Evolutionary conservation across 1,140 invertebrate species (phyloP).

Genomic region (Hestina assimilis): DNA sequence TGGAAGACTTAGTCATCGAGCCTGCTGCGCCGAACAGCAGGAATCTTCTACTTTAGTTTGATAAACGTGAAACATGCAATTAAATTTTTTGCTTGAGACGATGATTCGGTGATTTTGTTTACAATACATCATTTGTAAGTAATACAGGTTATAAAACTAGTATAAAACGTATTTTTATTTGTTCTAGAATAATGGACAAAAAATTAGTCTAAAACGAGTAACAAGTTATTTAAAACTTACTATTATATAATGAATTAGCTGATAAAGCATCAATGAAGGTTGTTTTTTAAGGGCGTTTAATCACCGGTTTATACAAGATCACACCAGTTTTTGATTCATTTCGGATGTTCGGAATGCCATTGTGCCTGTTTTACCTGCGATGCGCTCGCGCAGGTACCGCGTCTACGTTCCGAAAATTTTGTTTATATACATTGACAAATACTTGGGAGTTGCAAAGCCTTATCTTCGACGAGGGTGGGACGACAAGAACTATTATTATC

Average conservation of each 20-base stretch:
- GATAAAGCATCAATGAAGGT: neutral
- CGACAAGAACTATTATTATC: neutral
- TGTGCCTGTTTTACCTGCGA: constrained; percentile 60
- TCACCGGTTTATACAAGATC: constrained; percentile 10
- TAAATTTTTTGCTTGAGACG: constrained; percentile 7
- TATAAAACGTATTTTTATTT: too few species aligned
- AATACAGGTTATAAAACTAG: too few species aligned
- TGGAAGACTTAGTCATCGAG: constrained; percentile 33
- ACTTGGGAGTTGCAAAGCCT: constrained; percentile 43
- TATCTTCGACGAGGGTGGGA: constrained; percentile 55
- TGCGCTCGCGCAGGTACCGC: constrained; percentile 46
- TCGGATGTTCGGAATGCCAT: constrained; percentile 71
- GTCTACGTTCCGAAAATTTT: constrained; percentile 32
- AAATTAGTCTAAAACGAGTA: too few species aligned
- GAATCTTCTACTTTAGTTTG: constrained; percentile 16
- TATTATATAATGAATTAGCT: neutral
- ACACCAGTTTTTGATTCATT: constrained; percentile 63
- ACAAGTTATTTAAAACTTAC: neutral
- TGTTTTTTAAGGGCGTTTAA: neutral
- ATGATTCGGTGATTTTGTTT: constrained; percentile 1
- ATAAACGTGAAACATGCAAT: constrained; percentile 14
- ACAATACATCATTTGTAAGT: neutral
- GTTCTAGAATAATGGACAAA: too few species aligned
- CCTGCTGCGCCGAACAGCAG: constrained; percentile 10
- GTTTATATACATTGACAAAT: constrained; percentile 68